These are phyloP conservation scores for Drosophila parthenogenetica DNA, from an alignment of 2,888 invertebrate genomes.

Conservation along the genomic window DNA sequence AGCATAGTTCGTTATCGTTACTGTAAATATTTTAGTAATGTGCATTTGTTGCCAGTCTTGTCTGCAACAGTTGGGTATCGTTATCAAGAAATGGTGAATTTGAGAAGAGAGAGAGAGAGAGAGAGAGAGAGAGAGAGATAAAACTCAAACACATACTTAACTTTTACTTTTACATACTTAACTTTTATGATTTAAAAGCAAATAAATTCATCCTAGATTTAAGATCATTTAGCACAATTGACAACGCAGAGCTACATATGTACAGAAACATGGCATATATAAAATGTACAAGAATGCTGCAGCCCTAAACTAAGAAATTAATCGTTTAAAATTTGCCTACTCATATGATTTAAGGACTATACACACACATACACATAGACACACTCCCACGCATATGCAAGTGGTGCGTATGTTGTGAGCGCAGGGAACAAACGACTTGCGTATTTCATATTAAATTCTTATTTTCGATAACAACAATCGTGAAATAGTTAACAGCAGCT, in stretches of 20 bases:
- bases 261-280: constrained; percentile 1
- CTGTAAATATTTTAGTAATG: constrained; percentile 44
- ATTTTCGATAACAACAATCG: constrained; percentile 43
- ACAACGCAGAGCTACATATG: constrained; percentile 18
- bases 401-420: neutral
- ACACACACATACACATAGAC: constrained; percentile 2
- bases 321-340: constrained; percentile 42
- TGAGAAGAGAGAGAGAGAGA: neutral
- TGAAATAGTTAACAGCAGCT: constrained; percentile 70
- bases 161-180: too few relatives aligned
- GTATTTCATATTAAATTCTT: constrained; percentile 16
- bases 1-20: constrained; percentile 11
- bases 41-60: constrained; percentile 23
- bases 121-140: constrained; percentile 9
- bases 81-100: too few relatives aligned
- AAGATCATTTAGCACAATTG: constrained; percentile 70
- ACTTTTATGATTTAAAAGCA: constrained; percentile 34
- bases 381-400: neutral
- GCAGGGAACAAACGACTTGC: constrained; percentile 22
- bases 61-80: too few relatives aligned
- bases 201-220: constrained; percentile 33
- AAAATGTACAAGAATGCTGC: constrained; percentile 14
- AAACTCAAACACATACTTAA: too few relatives aligned
- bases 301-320: constrained; percentile 32
- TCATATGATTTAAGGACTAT: constrained; percentile 52